These are phyloP conservation scores for Frieseomelitta varia DNA, from an alignment of 1,140 invertebrate genomes.

Conservation along the genomic window DNA sequence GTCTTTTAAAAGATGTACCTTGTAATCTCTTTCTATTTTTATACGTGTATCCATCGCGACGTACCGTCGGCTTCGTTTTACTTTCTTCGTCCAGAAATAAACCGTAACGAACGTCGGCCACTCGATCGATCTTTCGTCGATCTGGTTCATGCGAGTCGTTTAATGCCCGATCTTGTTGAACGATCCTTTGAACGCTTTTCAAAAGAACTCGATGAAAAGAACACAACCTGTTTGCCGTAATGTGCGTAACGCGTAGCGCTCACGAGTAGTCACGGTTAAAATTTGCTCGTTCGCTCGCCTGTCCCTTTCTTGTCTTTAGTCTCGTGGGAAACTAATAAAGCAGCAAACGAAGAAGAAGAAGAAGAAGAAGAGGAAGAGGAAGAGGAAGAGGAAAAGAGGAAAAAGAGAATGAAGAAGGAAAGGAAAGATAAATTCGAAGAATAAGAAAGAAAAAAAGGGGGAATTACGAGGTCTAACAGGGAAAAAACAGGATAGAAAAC, in stretches of 20 bases:
- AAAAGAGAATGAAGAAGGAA: background rate
- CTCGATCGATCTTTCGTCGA: background rate
- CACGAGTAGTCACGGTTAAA: background rate
- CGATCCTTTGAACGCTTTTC: slow-evolving; percentile 15
- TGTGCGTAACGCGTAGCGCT: background rate
- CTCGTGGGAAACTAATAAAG: background rate
- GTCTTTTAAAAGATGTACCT: slow-evolving; percentile 25
- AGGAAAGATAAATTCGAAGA: too few relatives aligned
- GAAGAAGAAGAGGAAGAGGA: background rate
- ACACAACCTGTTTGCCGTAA: background rate
- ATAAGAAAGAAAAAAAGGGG: background rate
- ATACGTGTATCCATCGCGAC: slow-evolving; percentile 49
- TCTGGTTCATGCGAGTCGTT: background rate
- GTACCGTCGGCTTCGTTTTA: slow-evolving; percentile 22
- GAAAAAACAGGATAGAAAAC: background rate
- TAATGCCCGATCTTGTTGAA: background rate
- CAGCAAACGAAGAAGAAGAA: background rate
- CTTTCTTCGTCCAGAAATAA: slow-evolving; percentile 23
- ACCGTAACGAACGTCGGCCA: background rate
- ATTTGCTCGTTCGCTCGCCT: background rate
- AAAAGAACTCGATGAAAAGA: slow-evolving; percentile 37
- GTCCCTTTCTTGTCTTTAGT: background rate
- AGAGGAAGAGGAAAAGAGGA: background rate
- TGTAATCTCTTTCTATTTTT: slow-evolving; percentile 66
- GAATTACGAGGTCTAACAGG: too few relatives aligned